Evolutionary conservation across 2,797 vertebrate genomes (phyloP).

Genomic region (Molossus molossus): DNA sequence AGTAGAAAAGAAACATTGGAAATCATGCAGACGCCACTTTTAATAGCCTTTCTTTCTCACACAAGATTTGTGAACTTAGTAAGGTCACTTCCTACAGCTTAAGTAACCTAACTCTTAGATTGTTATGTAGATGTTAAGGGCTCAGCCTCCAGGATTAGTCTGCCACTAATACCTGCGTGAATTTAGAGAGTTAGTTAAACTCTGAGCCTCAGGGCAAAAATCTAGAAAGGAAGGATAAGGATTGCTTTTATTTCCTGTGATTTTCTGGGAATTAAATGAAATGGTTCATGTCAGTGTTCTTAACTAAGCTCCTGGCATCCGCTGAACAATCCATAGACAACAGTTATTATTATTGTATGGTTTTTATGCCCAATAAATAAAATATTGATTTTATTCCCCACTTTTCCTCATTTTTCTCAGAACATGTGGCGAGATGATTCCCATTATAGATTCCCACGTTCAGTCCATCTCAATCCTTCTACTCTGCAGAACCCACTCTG

Average conservation of each 20-base stretch:
- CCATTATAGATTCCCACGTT: background rate
- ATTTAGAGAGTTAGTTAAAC: constrained; percentile 29
- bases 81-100: background rate
- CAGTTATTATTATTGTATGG: background rate
- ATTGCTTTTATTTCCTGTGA: background rate
- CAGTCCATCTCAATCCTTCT: background rate
- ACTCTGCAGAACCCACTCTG: background rate
- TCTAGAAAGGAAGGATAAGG: background rate
- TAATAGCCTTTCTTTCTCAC: background rate
- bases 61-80: background rate
- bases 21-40: background rate
- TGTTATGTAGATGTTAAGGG: background rate
- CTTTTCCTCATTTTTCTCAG: background rate
- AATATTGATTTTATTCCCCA: background rate
- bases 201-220: background rate
- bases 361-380: background rate
- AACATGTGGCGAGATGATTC: background rate
- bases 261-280: constrained; percentile 15
- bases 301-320: background rate
- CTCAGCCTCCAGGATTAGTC: background rate
- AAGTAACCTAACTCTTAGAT: background rate
- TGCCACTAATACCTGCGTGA: background rate
- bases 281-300: background rate
- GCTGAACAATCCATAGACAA: background rate
- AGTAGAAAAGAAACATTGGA: background rate